Evolutionary conservation across 2,888 invertebrate species (phyloP).

Genomic region (Pandemis heparana): DNA sequence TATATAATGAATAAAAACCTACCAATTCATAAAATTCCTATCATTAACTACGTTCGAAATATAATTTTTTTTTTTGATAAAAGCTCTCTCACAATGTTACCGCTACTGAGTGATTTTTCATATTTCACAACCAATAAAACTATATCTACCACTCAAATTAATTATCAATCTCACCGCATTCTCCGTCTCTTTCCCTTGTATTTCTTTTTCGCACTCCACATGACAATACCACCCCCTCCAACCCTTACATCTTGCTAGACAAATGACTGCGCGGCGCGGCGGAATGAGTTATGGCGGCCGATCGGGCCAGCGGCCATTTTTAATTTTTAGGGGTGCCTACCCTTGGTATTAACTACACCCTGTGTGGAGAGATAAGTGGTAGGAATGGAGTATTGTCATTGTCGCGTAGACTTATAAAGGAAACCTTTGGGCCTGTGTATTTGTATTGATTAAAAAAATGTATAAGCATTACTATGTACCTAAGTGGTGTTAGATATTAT

Average conservation of each 20-base stretch:
- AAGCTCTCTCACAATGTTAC: background rate
- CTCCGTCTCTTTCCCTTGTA: background rate
- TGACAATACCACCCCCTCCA: slow-evolving; percentile 8
- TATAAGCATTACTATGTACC: no score
- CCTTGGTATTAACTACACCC: slow-evolving; percentile 67
- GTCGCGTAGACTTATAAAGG: background rate
- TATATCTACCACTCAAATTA: background rate
- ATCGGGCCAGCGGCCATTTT: slow-evolving; percentile 84
- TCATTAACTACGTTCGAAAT: no score
- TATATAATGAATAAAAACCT: no score
- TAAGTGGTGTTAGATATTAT: no score
- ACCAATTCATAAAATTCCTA: no score
- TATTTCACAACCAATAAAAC: background rate
- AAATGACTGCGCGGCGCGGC: slow-evolving; percentile 75
- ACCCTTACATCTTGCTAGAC: slow-evolving; percentile 75
- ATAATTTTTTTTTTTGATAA: no score
- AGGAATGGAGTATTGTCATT: background rate
- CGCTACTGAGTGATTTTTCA: background rate
- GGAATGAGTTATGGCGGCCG: slow-evolving; percentile 79
- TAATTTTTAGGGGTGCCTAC: slow-evolving; percentile 83
- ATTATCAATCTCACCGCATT: background rate
- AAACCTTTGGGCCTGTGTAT: background rate
- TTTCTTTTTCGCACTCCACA: slow-evolving; percentile 10
- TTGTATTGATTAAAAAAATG: background rate
- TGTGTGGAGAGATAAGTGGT: slow-evolving; percentile 12